A percentile compares a stretch with the other conserved stretches of the same genome.
These are phyloP conservation scores for Elanus axillaris DNA, from an alignment of 2,113 vertebrate genomes.

Conservation along the genomic window DNA sequence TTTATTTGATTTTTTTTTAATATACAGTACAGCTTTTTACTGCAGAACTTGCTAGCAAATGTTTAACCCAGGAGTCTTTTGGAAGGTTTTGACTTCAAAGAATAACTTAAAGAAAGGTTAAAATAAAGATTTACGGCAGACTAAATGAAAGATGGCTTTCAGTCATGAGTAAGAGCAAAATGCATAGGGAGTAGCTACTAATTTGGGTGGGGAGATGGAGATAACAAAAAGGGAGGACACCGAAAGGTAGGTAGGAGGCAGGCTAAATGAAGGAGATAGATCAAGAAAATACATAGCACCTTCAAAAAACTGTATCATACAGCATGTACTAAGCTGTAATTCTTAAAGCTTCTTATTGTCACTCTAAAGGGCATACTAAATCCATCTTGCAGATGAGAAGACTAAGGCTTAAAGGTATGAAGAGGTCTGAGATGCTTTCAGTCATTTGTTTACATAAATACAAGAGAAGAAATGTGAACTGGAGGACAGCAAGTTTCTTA, in stretches of 20 bases:
- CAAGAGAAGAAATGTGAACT: not conserved
- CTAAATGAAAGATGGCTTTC: not conserved
- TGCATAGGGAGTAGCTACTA: not conserved
- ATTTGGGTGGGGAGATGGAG: slow-evolving; percentile 31
- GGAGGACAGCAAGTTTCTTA: not conserved
- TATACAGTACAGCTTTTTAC: not conserved
- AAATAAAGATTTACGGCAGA: not conserved
- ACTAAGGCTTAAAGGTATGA: not conserved
- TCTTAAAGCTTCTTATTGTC: not conserved
- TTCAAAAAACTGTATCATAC: not conserved
- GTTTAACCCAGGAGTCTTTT: not conserved
- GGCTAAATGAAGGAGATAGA: not conserved
- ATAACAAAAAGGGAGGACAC: not conserved
- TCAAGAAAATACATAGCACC: not conserved
- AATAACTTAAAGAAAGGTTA: not conserved
- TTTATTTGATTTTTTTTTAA: not conserved
- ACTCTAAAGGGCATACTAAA: not conserved
- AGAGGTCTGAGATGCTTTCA: not conserved
- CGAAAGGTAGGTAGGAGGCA: not conserved
- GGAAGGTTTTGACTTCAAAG: not conserved
- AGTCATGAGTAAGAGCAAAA: not conserved
- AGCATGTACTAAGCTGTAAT: not conserved
- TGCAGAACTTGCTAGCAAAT: not conserved
- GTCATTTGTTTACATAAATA: not conserved
- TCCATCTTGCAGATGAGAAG: not conserved